phyloP scores from a whole-genome alignment of 1,140 invertebrate genomes.

The Glossosoma conforme region DNA sequence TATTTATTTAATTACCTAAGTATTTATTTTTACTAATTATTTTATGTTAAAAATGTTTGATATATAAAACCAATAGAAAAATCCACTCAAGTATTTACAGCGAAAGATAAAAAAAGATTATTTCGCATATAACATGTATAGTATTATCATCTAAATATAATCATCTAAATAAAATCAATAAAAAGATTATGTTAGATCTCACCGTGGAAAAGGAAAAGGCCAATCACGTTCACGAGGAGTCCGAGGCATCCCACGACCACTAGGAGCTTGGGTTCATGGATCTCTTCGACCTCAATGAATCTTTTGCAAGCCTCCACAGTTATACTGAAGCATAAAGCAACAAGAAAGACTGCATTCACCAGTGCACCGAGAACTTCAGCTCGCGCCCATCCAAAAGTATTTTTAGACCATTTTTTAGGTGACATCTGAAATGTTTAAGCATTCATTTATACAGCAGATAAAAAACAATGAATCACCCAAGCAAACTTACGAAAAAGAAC shows the following conservation, averaged over 20 bases:
- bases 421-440: slow-evolving; percentile 87
- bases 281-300: slow-evolving; percentile 78
- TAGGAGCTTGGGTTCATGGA: slow-evolving; percentile 74
- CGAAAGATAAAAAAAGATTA: too few species aligned
- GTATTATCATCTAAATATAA: too few species aligned
- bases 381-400: slow-evolving; percentile 91
- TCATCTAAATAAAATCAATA: too few species aligned
- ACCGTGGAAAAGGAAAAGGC: slow-evolving; percentile 80
- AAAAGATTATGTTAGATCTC: slow-evolving; percentile 37
- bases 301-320: slow-evolving; percentile 85
- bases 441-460: slow-evolving; percentile 3
- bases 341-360: slow-evolving; percentile 88
- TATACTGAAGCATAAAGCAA: slow-evolving; percentile 90
- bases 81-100: too few species aligned
- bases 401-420: slow-evolving; percentile 92
- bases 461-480: too few species aligned
- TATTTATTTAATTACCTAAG: too few species aligned
- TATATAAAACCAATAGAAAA: too few species aligned
- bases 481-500: too few species aligned
- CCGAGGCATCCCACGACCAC: slow-evolving; percentile 74
- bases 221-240: slow-evolving; percentile 77
- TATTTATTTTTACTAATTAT: too few species aligned
- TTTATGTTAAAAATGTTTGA: too few species aligned
- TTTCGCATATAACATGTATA: too few species aligned
- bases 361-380: slow-evolving; percentile 91